These are phyloP conservation scores for Pachydiplax longipennis DNA, from an alignment of 2,888 invertebrate genomes.

Conservation along the genomic window DNA sequence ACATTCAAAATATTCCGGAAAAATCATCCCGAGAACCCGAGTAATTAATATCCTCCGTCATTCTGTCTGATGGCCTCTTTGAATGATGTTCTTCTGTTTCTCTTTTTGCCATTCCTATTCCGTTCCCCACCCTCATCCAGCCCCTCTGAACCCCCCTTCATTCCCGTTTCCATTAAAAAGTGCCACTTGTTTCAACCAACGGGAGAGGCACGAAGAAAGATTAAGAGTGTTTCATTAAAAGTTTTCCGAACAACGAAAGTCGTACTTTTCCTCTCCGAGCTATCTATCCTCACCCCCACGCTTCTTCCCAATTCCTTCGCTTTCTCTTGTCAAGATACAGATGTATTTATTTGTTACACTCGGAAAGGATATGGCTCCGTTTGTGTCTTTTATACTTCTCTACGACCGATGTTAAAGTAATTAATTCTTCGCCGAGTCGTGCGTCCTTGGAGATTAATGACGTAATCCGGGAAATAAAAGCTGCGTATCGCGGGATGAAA, in stretches of 20 bases:
- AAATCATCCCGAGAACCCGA: not conserved
- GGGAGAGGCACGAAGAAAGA: not conserved
- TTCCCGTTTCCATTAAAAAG: not conserved
- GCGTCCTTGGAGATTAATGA: not conserved
- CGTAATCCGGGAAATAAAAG: not conserved
- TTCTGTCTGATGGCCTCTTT: not conserved
- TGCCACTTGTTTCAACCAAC: not conserved
- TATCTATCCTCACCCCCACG: not conserved
- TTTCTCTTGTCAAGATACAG: not conserved
- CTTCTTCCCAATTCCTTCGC: not conserved
- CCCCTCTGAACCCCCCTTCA: not conserved
- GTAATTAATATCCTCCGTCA: not conserved
- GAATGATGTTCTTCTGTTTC: not conserved
- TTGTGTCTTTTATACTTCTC: not conserved
- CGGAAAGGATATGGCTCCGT: not conserved
- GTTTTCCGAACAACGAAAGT: slow-evolving; percentile 30
- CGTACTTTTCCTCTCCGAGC: slow-evolving; percentile 20
- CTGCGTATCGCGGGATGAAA: not conserved
- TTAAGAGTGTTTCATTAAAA: slow-evolving; percentile 39
- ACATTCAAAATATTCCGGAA: not conserved
- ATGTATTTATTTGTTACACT: not conserved
- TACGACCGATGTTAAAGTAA: not conserved
- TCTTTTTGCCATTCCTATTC: not conserved
- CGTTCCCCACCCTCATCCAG: not conserved
- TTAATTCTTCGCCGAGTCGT: not conserved